phyloP scores from a whole-genome alignment of 2,113 vertebrate species.

The Gila orcuttii region DNA sequence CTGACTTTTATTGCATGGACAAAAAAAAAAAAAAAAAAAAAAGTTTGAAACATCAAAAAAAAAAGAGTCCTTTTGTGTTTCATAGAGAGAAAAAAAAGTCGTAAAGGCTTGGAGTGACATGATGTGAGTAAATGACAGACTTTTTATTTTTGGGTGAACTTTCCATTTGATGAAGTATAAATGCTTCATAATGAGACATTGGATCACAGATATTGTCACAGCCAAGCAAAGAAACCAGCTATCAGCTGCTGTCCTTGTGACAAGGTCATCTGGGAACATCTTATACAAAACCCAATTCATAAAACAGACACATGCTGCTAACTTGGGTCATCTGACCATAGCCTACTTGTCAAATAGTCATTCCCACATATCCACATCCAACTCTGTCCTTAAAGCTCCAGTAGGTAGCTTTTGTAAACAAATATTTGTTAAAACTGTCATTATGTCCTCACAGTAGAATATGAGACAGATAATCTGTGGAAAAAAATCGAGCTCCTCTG shows the following conservation, averaged over 20 bases:
- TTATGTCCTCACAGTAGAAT: too few relatives aligned
- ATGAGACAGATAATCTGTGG: too few relatives aligned
- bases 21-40: neutral
- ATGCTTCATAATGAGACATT: neutral
- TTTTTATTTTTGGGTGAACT: neutral
- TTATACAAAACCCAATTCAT: slow-evolving; percentile 67
- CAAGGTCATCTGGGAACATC: slow-evolving; percentile 66
- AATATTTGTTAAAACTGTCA: too few relatives aligned
- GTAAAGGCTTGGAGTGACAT: neutral
- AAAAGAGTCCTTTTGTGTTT: neutral
- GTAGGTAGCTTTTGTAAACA: too few relatives aligned
- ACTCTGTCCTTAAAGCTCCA: slow-evolving; percentile 40
- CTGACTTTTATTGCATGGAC: neutral
- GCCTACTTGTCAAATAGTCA: slow-evolving; percentile 32
- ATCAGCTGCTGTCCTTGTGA: slow-evolving; percentile 54
- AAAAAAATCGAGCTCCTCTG: too few relatives aligned
- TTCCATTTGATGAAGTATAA: neutral
- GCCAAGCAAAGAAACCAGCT: neutral
- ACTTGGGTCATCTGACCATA: slow-evolving; percentile 64
- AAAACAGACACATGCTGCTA: slow-evolving; percentile 60
- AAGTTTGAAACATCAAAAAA: neutral
- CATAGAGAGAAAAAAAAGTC: neutral
- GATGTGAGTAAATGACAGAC: neutral
- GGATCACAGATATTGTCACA: neutral
- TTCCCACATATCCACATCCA: neutral